A percentile compares a stretch with the other conserved stretches of the same genome.
Conservation (phyloP, 2,888 invertebrate species). For the Melipona beecheii region DNA sequence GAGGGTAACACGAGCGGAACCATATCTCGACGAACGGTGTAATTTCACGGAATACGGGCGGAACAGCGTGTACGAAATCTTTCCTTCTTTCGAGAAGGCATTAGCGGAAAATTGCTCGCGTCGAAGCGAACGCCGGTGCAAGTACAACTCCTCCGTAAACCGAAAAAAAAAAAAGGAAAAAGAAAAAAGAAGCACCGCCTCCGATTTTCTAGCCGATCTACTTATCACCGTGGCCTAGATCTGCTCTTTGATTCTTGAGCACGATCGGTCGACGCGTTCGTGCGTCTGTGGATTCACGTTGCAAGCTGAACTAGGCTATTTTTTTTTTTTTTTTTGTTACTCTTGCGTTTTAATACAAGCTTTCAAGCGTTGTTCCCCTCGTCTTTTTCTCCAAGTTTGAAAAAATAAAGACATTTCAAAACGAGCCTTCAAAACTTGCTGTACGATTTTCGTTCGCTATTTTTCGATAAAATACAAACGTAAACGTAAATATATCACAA, state of each 20-base stretch:
- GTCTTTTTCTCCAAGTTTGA: neutral
- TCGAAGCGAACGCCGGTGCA: conserved; percentile 13
- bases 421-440: no score
- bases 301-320: neutral
- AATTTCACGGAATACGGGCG: conserved; percentile 42
- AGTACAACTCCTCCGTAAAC: conserved; percentile 36
- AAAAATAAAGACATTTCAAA: conserved; percentile 11
- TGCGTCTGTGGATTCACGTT: conserved; percentile 45
- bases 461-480: no score
- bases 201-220: conserved; percentile 56
- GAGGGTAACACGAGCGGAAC: neutral
- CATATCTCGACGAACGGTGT: conserved; percentile 6
- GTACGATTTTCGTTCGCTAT: no score
- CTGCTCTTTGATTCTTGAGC: conserved; percentile 57
- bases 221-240: conserved; percentile 51
- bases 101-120: conserved; percentile 45
- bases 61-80: conserved; percentile 5
- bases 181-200: conserved; percentile 26
- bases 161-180: neutral
- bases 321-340: neutral
- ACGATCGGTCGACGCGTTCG: conserved; percentile 25
- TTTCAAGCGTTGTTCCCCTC: conserved; percentile 9
- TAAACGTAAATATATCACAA: no score
- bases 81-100: conserved; percentile 29
- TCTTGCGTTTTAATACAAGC: conserved; percentile 5